Evolutionary conservation across 2,888 invertebrate species (phyloP), one percentile per base, ranked within the genome.

Genomic region (Flexamia atlantica): DNA sequence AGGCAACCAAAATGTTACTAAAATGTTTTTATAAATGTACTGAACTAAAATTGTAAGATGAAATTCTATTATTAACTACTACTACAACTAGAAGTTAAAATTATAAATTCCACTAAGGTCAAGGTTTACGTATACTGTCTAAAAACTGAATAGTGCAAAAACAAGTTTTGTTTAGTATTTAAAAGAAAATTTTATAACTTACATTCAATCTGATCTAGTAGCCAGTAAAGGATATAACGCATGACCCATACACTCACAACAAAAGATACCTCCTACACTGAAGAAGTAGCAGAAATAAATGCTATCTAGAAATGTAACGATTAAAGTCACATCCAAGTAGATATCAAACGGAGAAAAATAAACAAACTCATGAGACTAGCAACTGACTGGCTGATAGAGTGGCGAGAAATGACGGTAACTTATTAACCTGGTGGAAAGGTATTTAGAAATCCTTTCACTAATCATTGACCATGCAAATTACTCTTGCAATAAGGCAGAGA

Each of bases 191-290:
- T 2, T 64, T 14, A 23, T 60, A 12, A 64, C 64, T 64, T 64
- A 64, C 64, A 64, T 64, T 64, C 64, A 14, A 28, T 64, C 12
- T 64, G 64, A 64, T 64, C 64, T 28, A 64, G 14, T 14, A 64
- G 30, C 64, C 64, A 64, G 30, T 28, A 64, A 10, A 64, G 14
- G 28, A 64, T 30, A 30, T 30, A 64, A 14, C 25, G 64, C 64
- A 64, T 64, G 57, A 28, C 64, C 64, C 64, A 64, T 28, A 28
- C 3, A 64, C 30, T 28, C 25, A 64, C 64, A 64, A 23, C 60
- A 25, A 53, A 23, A 1, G 23, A 64, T 57, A 30, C 14, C 14
- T 28, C 30, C 28, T 2, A 46, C 57, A 57, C 20, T n/a, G n/a
- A 46, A 57, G 57, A 57, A 57, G 12, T 23, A 57, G 5, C 9